Evolutionary conservation across 1,140 invertebrate species (phyloP).

Genomic region (Nephotettix cincticeps): DNA sequence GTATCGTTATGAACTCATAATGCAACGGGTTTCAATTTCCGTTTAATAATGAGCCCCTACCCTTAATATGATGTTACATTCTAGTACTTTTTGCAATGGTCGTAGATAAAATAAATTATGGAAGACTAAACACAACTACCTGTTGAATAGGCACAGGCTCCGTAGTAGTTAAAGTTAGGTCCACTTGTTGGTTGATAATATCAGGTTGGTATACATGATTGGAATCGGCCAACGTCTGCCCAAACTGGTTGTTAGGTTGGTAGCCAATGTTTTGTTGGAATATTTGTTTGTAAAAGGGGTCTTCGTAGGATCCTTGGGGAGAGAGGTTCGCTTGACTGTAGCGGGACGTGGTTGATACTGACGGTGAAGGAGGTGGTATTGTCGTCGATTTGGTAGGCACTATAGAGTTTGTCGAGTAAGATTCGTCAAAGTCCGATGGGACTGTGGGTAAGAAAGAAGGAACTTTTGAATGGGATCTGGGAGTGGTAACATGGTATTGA

Average conservation of each 20-base stretch:
- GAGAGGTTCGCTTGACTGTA: constrained; percentile 10
- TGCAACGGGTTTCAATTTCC: too few relatives aligned
- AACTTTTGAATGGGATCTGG: constrained; percentile 41
- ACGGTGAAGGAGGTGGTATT: background rate
- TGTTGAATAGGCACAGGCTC: constrained; percentile 20
- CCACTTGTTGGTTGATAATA: constrained; percentile 8
- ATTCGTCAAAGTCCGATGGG: constrained; percentile 40
- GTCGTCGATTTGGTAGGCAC: background rate
- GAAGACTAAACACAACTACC: constrained; percentile 14
- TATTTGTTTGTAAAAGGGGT: background rate
- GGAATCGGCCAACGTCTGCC: background rate
- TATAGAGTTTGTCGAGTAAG: constrained; percentile 39
- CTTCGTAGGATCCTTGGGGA: background rate
- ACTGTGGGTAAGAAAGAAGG: constrained; percentile 45
- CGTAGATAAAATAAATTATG: too few relatives aligned
- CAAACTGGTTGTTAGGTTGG: constrained; percentile 13
- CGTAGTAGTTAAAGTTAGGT: constrained; percentile 22
- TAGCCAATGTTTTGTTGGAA: background rate
- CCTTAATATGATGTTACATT: too few relatives aligned
- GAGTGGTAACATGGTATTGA: constrained; percentile 1
- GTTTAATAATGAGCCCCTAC: too few relatives aligned
- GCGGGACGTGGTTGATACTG: background rate
- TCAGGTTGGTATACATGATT: constrained; percentile 35
- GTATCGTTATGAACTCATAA: too few relatives aligned
- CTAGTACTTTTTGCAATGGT: too few relatives aligned